Evolutionary conservation across 2,113 vertebrate genomes (phyloP).

Genomic region (Actenoides lindsayi): DNA sequence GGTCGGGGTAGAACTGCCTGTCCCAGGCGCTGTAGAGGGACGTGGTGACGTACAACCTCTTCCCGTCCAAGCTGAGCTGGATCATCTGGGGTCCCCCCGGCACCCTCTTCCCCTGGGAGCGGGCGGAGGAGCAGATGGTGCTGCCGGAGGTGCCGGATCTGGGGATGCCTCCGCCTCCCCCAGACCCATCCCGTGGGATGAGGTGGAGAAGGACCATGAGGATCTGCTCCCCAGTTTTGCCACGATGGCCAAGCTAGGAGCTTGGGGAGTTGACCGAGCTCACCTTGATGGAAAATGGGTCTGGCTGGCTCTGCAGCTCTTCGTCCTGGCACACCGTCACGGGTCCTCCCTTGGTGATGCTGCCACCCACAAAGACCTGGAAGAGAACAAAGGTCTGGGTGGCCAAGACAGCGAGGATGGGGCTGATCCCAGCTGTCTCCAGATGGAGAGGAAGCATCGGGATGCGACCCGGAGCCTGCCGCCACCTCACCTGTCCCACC

Average conservation of each 20-base stretch:
- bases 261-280: not conserved
- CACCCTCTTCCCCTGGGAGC: conserved; percentile 82
- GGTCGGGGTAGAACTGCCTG: conserved; percentile 93
- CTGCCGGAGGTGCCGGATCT: not conserved
- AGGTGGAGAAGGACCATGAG: not conserved
- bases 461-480: not conserved
- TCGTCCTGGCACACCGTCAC: conserved; percentile 83
- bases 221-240: not conserved
- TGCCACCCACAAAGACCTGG: conserved; percentile 91
- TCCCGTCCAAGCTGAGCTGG: conserved; percentile 92
- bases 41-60: conserved; percentile 84
- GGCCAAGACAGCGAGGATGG: fast-evolving
- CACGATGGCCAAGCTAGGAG: not conserved
- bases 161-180: fast-evolving
- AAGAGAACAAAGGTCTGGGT: not conserved
- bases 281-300: conserved; percentile 85
- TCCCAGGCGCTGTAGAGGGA: conserved; percentile 95
- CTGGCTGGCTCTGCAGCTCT: conserved; percentile 82
- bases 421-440: not conserved
- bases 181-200: fast-evolving
- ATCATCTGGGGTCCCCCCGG: conserved; percentile 91
- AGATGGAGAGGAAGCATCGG: not conserved
- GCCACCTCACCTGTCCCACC: conserved; percentile 85
- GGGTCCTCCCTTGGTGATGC: conserved; percentile 79
- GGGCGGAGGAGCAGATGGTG: not conserved